phyloP scores from a whole-genome alignment of 2,888 invertebrate genomes.

The Lamproptera curius region DNA sequence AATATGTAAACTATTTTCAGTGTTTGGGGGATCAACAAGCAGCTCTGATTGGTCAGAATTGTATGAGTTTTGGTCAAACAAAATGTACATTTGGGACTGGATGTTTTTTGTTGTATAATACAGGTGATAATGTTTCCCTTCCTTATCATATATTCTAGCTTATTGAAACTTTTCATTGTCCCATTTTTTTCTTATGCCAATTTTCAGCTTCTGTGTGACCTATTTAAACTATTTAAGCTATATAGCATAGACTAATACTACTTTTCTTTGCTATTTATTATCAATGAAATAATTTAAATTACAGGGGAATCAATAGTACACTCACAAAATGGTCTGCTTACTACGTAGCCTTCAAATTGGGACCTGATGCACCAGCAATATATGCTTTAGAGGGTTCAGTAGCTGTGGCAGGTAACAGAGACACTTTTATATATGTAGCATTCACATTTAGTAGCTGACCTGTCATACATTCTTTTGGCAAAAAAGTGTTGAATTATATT shows the following conservation, averaged over 20 bases:
- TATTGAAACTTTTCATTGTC: not conserved
- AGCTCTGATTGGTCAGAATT: constrained; percentile 94
- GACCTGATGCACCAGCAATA: constrained; percentile 83
- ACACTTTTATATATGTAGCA: too few species aligned
- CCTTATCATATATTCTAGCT: not conserved
- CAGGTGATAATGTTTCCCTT: constrained; percentile 76
- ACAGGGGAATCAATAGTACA: constrained; percentile 84
- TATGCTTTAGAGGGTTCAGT: constrained; percentile 97
- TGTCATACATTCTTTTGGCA: too few species aligned
- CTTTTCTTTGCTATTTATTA: too few species aligned
- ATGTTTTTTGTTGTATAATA: constrained; percentile 96
- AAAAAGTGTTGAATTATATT: too few species aligned
- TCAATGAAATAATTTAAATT: too few species aligned
- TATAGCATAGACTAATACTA: too few species aligned
- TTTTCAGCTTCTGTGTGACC: constrained; percentile 6
- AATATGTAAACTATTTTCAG: too few species aligned
- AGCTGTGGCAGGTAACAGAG: constrained; percentile 84
- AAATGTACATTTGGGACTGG: constrained; percentile 98
- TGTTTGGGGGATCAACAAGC: constrained; percentile 97
- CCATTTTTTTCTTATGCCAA: constrained; percentile 7
- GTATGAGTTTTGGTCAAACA: constrained; percentile 91
- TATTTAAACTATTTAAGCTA: too few species aligned
- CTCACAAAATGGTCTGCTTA: constrained; percentile 91
- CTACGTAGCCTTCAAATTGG: constrained; percentile 96
- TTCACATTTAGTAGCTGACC: too few species aligned